Evolutionary conservation across 2,797 vertebrate genomes (phyloP).

Genomic region (Anas flavirostris): DNA sequence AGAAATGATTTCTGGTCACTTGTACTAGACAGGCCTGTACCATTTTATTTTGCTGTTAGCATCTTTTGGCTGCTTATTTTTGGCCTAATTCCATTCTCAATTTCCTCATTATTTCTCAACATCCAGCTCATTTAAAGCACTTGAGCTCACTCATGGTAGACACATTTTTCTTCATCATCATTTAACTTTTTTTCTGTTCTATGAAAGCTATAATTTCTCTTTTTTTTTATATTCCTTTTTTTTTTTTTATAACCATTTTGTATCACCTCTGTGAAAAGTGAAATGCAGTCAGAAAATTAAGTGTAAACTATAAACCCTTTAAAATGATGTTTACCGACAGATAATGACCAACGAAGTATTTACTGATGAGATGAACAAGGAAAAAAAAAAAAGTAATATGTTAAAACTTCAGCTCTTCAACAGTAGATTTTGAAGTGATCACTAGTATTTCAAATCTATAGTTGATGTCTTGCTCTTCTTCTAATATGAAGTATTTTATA

Average conservation of each 20-base stretch:
- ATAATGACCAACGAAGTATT: neutral
- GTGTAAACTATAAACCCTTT: neutral
- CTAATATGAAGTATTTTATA: neutral
- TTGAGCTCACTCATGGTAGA: neutral
- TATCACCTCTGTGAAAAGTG: neutral
- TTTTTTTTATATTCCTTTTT: neutral
- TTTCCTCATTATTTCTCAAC: neutral
- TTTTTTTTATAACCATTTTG: neutral
- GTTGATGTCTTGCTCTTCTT: neutral
- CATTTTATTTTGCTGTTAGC: neutral
- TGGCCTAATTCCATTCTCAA: neutral
- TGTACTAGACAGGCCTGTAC: neutral
- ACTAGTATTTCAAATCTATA: neutral
- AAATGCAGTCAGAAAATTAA: neutral
- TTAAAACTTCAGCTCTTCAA: neutral
- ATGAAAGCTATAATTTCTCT: neutral
- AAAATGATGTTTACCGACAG: neutral
- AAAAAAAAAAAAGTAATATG: neutral
- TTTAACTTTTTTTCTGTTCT: neutral
- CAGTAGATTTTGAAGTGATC: neutral
- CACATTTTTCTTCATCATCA: neutral
- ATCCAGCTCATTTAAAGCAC: neutral
- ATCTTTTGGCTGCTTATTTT: neutral
- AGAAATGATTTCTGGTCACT: neutral
- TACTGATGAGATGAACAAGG: neutral